Evolutionary conservation across 2,797 vertebrate species (phyloP), one percentile per base, ranked within the genome.

Genomic region (Salmo trutta): DNA sequence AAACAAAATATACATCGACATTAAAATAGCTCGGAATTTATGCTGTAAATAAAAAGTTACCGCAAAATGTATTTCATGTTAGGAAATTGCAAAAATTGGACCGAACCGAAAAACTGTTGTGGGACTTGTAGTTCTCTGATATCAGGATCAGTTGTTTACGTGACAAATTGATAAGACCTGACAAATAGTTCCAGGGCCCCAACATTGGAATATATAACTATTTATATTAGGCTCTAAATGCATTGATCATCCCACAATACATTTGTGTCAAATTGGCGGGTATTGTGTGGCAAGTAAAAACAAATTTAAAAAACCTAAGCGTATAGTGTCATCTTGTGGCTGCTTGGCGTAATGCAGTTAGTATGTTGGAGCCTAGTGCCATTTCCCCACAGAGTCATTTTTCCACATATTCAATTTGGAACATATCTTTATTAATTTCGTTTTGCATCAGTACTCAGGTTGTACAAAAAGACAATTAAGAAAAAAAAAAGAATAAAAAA

Each of bases 341-440:
- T 3, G 19, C 17, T 56, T 56, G 3, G n/a, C 19, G 56, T 62
- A 62, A 62, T 62, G 7, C n/a, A 62, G 12, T 47, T 47, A 47
- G 41, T 36, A 36, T 36, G 36, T 36, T 36, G 33, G 33, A 7
- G 36, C 36, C 36, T 36, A 1, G 33, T 6, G 33, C 36, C 36
- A 36, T 36, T 36, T 36, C 36, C 1, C 3, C 36, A n/a, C 16
- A n/a, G n/a, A 70, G 73, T 14, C 12, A 72, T 77, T 54, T 27
- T 3, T 36, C n/a, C 7, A 29, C 41, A 65, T 19, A 64, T 51
- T 81, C 77, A 74, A 29, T 80, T 77, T n/a, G 68, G 79, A 84
- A 47, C 41, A 91, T 66, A 90, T 90, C 92, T 94, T 95, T 94
- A 95, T 94, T 95, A 91, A 81, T 91, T 83, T 86, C 76, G 77